A percentile compares a stretch with the other conserved stretches of the same genome.
Evolutionary conservation across 2,797 vertebrate genomes (phyloP).

Genomic region (Acanthis flammea): DNA sequence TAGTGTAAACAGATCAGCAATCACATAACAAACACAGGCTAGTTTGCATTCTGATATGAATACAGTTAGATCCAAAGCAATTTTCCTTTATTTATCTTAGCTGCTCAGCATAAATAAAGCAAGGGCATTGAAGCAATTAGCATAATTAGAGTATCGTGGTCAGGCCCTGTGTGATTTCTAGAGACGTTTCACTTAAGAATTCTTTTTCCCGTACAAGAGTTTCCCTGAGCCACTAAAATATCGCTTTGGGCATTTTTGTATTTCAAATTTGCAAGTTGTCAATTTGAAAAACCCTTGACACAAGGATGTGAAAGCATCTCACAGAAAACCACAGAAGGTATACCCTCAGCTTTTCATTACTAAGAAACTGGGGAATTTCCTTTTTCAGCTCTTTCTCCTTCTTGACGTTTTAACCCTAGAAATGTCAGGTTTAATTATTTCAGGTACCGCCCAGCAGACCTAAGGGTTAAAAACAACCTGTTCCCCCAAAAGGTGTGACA

Average conservation of each 20-base stretch:
- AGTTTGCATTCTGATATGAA: constrained; percentile 99
- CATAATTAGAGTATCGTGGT: constrained; percentile 99
- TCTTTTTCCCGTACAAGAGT: constrained; percentile 79
- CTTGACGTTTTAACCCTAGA: constrained; percentile 82
- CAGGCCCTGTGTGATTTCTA: constrained; percentile 96
- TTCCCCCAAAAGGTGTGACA: constrained; percentile 27
- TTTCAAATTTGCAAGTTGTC: constrained; percentile 86
- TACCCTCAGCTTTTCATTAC: constrained; percentile 83
- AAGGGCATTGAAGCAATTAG: constrained; percentile 99
- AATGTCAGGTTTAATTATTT: constrained; percentile 80
- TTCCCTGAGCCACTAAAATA: constrained; percentile 82
- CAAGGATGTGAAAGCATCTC: constrained; percentile 79
- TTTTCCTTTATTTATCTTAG: constrained; percentile 99
- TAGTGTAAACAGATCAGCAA: constrained; percentile 99
- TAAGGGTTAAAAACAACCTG: constrained; percentile 76
- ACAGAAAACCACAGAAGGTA: constrained; percentile 79
- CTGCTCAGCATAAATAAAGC: constrained; percentile 98
- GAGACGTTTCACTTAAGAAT: constrained; percentile 84
- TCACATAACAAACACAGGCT: constrained; percentile 94
- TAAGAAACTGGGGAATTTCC: constrained; percentile 80
- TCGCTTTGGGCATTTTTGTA: constrained; percentile 86
- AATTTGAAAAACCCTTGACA: constrained; percentile 85
- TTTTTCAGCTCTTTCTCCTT: constrained; percentile 78
- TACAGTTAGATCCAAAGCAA: constrained; percentile 99
- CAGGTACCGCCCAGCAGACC: constrained; percentile 59